Evolutionary conservation across 2,888 invertebrate species (phyloP).

Genomic region (Galerucella nymphaeae): DNA sequence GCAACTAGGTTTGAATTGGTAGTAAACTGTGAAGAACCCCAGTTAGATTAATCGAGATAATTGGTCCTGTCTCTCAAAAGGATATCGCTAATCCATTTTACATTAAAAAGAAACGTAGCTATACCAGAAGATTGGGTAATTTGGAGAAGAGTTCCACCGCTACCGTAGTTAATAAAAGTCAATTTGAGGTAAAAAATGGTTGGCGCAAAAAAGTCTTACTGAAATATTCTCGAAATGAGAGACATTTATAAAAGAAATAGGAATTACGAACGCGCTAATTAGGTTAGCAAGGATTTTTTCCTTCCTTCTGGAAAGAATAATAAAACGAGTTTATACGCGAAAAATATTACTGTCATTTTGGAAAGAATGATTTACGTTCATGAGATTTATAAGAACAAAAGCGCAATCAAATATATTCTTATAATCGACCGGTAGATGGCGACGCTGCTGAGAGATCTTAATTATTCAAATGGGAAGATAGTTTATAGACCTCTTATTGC

Average conservation of each 20-base stretch:
- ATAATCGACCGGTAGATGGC: no score
- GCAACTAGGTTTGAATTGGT: no score
- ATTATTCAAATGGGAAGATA: no score
- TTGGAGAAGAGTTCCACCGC: background rate
- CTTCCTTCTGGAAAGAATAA: background rate
- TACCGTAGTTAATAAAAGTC: slow-evolving; percentile 21
- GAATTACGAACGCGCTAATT: slow-evolving; percentile 14
- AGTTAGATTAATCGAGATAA: no score
- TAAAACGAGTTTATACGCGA: background rate
- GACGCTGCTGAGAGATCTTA: no score
- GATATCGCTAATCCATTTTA: slow-evolving; percentile 15
- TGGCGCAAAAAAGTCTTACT: slow-evolving; percentile 15
- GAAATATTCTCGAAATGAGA: slow-evolving; percentile 19
- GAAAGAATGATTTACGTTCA: background rate
- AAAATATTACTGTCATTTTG: background rate
- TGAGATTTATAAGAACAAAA: background rate
- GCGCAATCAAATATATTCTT: no score
- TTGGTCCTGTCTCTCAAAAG: background rate
- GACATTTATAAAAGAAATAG: slow-evolving; percentile 11
- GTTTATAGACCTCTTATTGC: no score
- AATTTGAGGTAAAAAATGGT: slow-evolving; percentile 23
- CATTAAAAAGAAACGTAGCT: background rate
- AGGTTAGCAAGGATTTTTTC: slow-evolving; percentile 7
- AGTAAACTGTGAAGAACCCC: no score
- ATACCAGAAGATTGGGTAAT: slow-evolving; percentile 18